A percentile compares a stretch with the other conserved stretches of the same genome.
These are phyloP conservation scores for Parasteatoda tepidariorum DNA, from an alignment of 1,140 invertebrate genomes.

Conservation along the genomic window DNA sequence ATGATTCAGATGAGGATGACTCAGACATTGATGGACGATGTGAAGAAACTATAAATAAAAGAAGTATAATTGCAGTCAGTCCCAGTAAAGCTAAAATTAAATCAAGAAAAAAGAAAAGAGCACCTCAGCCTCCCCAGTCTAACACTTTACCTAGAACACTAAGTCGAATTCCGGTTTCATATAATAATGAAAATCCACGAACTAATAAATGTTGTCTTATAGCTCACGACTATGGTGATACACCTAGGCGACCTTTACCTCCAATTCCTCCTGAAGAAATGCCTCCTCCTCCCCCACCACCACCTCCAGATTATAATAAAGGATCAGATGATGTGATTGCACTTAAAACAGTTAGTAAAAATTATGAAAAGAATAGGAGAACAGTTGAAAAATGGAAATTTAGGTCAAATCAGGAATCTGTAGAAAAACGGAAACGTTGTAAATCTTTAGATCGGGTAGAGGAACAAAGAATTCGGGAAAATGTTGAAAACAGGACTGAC, in stretches of 20 bases:
- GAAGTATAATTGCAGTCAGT: constrained; percentile 52
- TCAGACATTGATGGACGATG: neutral
- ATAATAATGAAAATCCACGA: neutral
- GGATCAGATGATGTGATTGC: neutral
- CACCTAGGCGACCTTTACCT: constrained; percentile 40
- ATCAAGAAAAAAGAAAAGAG: constrained; percentile 49
- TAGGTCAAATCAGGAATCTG: constrained; percentile 4
- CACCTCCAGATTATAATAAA: constrained; percentile 51
- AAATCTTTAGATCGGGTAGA: constrained; percentile 49
- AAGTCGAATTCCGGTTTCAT: neutral
- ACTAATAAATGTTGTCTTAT: neutral
- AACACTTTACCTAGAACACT: constrained; percentile 42
- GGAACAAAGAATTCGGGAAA: constrained; percentile 6
- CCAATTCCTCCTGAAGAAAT: constrained; percentile 53
- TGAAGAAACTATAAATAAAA: constrained; percentile 1
- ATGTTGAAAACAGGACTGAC: constrained; percentile 14
- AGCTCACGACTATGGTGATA: constrained; percentile 12
- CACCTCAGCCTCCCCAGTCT: constrained; percentile 40
- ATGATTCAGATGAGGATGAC: constrained; percentile 16
- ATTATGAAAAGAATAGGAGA: constrained; percentile 49
- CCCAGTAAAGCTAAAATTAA: constrained; percentile 57
- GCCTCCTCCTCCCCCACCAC: constrained; percentile 41
- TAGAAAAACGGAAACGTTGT: neutral
- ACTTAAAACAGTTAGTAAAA: neutral
- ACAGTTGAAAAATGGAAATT: constrained; percentile 58